phyloP scores from a whole-genome alignment of 2,797 vertebrate genomes.

The Rhinella marina region DNA sequence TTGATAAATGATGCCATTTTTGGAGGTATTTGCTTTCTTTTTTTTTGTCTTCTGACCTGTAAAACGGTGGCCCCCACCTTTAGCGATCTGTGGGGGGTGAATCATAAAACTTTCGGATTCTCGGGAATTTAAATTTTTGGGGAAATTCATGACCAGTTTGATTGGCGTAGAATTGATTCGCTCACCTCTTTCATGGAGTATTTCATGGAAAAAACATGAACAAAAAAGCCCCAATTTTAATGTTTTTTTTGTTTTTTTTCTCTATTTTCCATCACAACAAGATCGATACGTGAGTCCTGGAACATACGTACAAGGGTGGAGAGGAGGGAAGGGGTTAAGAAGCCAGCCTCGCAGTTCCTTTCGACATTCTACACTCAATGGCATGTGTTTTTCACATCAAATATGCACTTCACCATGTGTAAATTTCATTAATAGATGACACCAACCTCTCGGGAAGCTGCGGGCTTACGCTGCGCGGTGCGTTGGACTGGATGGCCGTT shows the following conservation, averaged over 20 bases:
- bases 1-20: too few relatives aligned
- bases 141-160: too few relatives aligned
- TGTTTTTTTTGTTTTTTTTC: neutral
- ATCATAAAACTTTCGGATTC: too few relatives aligned
- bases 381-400: slow-evolving; percentile 52
- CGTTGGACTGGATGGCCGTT: neutral
- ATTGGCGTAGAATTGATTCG: too few relatives aligned
- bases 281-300: neutral
- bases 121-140: too few relatives aligned
- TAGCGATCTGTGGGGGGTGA: too few relatives aligned
- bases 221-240: too few relatives aligned
- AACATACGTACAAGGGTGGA: neutral
- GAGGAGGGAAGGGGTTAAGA: slow-evolving; percentile 1
- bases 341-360: slow-evolving; percentile 23
- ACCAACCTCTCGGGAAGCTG: slow-evolving; percentile 33
- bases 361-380: slow-evolving; percentile 29
- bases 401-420: slow-evolving; percentile 42
- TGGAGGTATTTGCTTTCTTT: too few relatives aligned
- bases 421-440: slow-evolving; percentile 57
- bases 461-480: neutral
- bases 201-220: too few relatives aligned
- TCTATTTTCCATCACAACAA: neutral
- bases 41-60: too few relatives aligned
- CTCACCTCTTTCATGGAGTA: too few relatives aligned
- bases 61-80: too few relatives aligned